Base-by-base conservation (phyloP, 2,888 invertebrate genomes). In the Nyleta sp. region DNA sequence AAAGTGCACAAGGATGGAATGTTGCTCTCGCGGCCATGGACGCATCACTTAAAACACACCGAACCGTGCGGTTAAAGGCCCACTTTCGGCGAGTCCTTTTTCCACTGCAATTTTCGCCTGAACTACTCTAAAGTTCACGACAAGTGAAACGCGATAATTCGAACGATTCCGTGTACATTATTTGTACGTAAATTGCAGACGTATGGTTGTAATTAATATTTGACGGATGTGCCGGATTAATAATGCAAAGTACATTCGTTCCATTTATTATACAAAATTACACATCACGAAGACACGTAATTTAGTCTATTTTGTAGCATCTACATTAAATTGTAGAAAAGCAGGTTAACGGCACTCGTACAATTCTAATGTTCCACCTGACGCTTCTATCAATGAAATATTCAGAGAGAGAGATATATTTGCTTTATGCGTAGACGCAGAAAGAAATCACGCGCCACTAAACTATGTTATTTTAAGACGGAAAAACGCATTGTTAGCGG, bases 341-440 rank as follows among this genome's bases (percentile, higher is more conserved):
- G 33, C 35, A 38, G 53, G 53, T 53, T 53, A 53, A 53, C 20
- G 31, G 35, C 35, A 35, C 35, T 53, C 18, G 52, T 18, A 35
- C n/a, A 11, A 7, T 42, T 48, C 13, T n/a, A 48, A 48, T 48
- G 22, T 48, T 24, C 48, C 48, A 22, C 48, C 48, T 48, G 48
- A 48, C 48, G 48, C 48, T 24, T 24, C 24, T 17, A 42, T 42
- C 15, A 15, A 13, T 42, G 40, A 42, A 42, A 4, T 17, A 42
- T 42, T 42, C 15, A 33, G 11, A 11, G 8, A 33, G 8, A 33
- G 8, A 42, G 13, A 17, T 42, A 42, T 42, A 17, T 17, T 2
- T 17, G 17, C 7, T 8, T 42, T 5, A 8, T 17, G 8, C 40
- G 40, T 15, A 15, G 7, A 42, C 40, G 8, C 13, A 5, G 11